Conservation (phyloP, 1,140 invertebrate genomes). For the Teleopsis dalmanni region DNA sequence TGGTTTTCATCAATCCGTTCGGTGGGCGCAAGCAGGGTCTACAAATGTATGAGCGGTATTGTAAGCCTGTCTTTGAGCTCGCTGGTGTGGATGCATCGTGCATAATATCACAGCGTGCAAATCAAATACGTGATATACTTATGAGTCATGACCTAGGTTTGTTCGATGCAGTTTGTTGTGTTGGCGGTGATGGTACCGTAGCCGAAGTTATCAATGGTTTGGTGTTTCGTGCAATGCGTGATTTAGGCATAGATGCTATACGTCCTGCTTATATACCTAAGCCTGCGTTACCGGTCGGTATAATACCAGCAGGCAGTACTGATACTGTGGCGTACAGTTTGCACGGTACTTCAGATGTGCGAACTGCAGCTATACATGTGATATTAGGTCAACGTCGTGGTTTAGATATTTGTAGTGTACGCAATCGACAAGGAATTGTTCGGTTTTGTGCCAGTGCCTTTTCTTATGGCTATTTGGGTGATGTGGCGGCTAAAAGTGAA, state of each 20-base stretch:
- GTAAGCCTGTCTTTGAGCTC: slow-evolving; percentile 66
- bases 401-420: slow-evolving; percentile 74
- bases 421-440: slow-evolving; percentile 57
- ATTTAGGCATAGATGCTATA: slow-evolving; percentile 47
- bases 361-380: slow-evolving; percentile 75
- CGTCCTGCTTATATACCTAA: slow-evolving; percentile 51
- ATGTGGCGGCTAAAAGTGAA: slow-evolving; percentile 76
- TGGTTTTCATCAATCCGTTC: slow-evolving; percentile 80
- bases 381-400: slow-evolving; percentile 65
- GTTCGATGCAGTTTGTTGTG: slow-evolving; percentile 65
- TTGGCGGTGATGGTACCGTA: slow-evolving; percentile 85
- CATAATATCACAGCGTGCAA: slow-evolving; percentile 61
- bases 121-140: slow-evolving; percentile 68
- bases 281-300: slow-evolving; percentile 52
- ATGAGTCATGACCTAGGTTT: slow-evolving; percentile 50
- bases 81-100: slow-evolving; percentile 61
- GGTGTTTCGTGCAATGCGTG: slow-evolving; percentile 48
- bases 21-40: slow-evolving; percentile 70
- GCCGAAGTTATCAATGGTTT: slow-evolving; percentile 78
- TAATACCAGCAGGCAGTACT: slow-evolving; percentile 78
- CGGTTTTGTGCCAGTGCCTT: slow-evolving; percentile 72
- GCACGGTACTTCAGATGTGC: slow-evolving; percentile 74
- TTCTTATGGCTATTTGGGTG: slow-evolving; percentile 83
- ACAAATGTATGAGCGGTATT: slow-evolving; percentile 66
- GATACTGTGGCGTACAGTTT: slow-evolving; percentile 76